Base-by-base conservation (phyloP, 2,888 invertebrate genomes). In the Nemotelus pantherinus region DNA sequence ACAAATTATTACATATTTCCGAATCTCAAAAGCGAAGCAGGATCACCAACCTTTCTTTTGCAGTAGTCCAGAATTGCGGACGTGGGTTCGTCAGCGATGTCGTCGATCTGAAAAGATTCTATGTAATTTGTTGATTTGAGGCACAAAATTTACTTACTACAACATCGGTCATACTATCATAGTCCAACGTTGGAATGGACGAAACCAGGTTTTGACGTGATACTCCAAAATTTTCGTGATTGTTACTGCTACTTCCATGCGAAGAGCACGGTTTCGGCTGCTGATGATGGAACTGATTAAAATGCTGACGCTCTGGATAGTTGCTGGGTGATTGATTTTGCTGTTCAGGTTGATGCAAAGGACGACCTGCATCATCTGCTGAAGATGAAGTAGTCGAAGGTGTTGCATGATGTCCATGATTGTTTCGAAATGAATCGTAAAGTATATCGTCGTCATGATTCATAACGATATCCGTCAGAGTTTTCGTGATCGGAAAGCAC, bases 51-150 rank as follows among this genome's bases (percentile, higher is more conserved):
- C 88, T 93, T 94, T 77, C 90, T 91, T 88, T 95, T 94, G 88
- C 95, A 95, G 83, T 94, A 94, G 85, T 91, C 91, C 84, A 95
- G 89, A 81, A 94, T 91, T 7, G 93, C 93, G 9, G 94, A 94
- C 48, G 94, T 93, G 82, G 93, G 94, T 79, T 92, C 91, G 80
- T 93, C 93, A 0, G 90, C 89, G 82, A 92, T 91, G 86, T 93
- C 93, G 79, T 92, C 92, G 82, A 92, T 91, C 92, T 93, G 80
- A 48, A 67, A 47, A 44, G 25, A 43, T 3, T 7, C 3, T 57
- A 9, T 57, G 10, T 9, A 57, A 25, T 53, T 81, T 81, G 77
- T 83, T 82, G 25, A 81, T 82, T 58, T 82, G 83, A 80, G 85
- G 3, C 84, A 82, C 83, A 84, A 47, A 41, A 45, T 10, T 39